A percentile compares a stretch with the other conserved stretches of the same genome.
Evolutionary conservation across 2,888 invertebrate genomes (phyloP).

Genomic region (Phania funesta): DNA sequence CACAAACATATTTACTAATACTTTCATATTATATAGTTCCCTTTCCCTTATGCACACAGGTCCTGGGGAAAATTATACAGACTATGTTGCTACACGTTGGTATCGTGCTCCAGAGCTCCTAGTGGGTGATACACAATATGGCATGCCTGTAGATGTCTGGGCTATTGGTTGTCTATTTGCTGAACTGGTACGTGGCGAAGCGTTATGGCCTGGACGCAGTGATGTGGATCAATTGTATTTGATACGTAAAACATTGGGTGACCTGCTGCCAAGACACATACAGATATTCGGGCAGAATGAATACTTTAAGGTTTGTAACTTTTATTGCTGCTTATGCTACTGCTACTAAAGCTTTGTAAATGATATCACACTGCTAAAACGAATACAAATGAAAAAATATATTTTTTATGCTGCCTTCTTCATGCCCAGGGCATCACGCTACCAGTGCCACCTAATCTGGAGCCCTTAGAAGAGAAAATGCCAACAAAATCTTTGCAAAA

Average conservation of each 20-base stretch:
- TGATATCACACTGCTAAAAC: too few relatives aligned
- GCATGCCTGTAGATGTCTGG: conserved; percentile 97
- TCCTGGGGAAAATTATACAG: conserved; percentile 98
- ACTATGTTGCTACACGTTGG: conserved; percentile 99
- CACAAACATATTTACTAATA: background rate
- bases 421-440: conserved; percentile 89
- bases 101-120: conserved; percentile 98
- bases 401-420: too few relatives aligned
- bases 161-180: conserved; percentile 97
- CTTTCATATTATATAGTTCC: background rate
- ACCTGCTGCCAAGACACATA: conserved; percentile 95
- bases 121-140: conserved; percentile 97
- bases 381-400: too few relatives aligned
- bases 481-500: conserved; percentile 86
- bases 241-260: conserved; percentile 96
- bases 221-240: conserved; percentile 99
- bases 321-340: background rate
- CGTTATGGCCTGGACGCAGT: conserved; percentile 98
- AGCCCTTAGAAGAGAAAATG: conserved; percentile 92
- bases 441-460: conserved; percentile 93
- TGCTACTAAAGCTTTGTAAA: too few relatives aligned
- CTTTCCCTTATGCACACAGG: conserved; percentile 81
- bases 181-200: conserved; percentile 93
- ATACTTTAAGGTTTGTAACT: conserved; percentile 85
- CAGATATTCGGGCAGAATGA: conserved; percentile 97